Evolutionary conservation across 2,113 vertebrate genomes (phyloP), one percentile per base, ranked within the genome.

Genomic region (Marmota flaviventris): DNA sequence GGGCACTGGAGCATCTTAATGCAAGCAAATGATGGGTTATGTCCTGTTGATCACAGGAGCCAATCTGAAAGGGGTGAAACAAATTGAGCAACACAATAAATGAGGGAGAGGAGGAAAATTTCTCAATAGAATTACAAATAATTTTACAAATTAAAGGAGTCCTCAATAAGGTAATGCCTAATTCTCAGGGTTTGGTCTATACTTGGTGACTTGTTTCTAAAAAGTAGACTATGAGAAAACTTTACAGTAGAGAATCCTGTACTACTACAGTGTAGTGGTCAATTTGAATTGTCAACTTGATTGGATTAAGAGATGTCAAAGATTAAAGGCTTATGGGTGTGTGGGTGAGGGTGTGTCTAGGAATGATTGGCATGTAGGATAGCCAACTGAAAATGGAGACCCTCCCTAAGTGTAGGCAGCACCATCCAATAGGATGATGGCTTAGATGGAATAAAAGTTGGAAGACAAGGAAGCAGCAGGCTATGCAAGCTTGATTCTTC

Each of bases 121-220:
- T 45, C 32, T 86, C 72, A 69, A 67, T 2, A 93, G 79, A 96
- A 97, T 90, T 89, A 22, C 51, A 94, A 77, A 82, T 83, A 90
- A 69, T 90, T 92, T 81, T 76, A 27, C 45, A 75, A 42, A 37
- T 63, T 70, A 17, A n/a, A 17, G 24, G 32, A 69, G 69, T 69
- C 4, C 67, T 53, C 37, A 42, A 87, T 29, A 53, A 56, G 42
- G 39, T 89, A 53, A 48, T 58, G 25, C 22, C 51, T 69, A 63
- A 91, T 17, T 92, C 22, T 7, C 29, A 58, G 22, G 85, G 13
- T 61, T 4, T 72, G 51, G 24, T 53, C 48, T 96, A 32, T 11
- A 77, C 45, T 94, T 84, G 56, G n/a, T 82, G 51, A 92, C 67
- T 82, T 76, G 20, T 34, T 96, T 70, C 81, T 65, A 93, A 91